Base-by-base conservation (phyloP, 2,888 invertebrate species). In the Hydrotaea cyrtoneurina region DNA sequence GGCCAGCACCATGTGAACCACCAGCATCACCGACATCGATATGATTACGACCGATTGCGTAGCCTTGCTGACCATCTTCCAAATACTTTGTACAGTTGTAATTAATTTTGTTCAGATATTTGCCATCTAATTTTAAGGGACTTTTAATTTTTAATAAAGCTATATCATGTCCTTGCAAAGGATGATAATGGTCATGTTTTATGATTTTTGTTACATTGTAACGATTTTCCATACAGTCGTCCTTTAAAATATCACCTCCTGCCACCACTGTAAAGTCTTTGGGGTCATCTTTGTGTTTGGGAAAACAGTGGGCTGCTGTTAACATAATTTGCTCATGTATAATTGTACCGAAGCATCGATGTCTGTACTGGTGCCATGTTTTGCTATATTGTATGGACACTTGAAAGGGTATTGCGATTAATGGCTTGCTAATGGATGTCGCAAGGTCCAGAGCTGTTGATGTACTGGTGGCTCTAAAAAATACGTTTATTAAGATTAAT, bases 251-350 rank as follows among this genome's bases (percentile, higher is more conserved):
- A 36, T 17, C 36, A 15, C 17, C 3, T 1, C 53, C 53, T 7
- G 13, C 17, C 2, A 53, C 53, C 17, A 53, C 19, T n/a, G 10
- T 17, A 17, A 36, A 36, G 3, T 36, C 4, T 0, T 10, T 19
- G 10, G 39, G 64, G 26, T 64, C 26, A n/a, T n/a, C n/a, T 17
- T 64, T 10, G 17, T 17, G 36, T 11, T 36, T 36, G 31, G 36
- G 39, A 39, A 64, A 64, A 36, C 64, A 64, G 36, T 64, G 64
- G 36, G 64, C 64, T 4, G 64, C 64, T 17, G 64, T 64, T 36
- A 64, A 17, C 7, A 64, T 39, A 8, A 64, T 64, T 64, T 64
- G 17, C 39, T 36, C 10, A n/a, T 64, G 64, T n/a, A 64, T 39
- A 36, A 64, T 64, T 36, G 64, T 64, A 8, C 36, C 64, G 17